Evolutionary conservation across 2,113 vertebrate genomes (phyloP), one percentile per base, ranked within the genome.

Genomic region (Eptesicus fuscus): DNA sequence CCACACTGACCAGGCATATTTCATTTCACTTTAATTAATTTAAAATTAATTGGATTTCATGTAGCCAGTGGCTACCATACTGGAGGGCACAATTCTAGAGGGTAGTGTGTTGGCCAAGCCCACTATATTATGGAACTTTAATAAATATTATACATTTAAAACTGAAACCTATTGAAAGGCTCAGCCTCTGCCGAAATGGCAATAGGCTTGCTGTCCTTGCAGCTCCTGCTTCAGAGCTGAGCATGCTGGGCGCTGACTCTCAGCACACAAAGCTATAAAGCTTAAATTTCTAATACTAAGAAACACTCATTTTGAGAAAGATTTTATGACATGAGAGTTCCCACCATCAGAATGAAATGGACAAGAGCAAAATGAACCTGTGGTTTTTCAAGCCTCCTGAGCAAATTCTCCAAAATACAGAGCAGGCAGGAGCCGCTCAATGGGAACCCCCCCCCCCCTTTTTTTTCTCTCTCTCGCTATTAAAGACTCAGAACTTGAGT

Each of bases 291-390:
- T 70, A 84, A 49, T 69, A 23, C 69, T 77, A 23, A 79, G 49
- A 86, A 25, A 63, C 65, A 67, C 49, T 87, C 37, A 25, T 16
- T 94, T 63, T 42, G 63, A 86, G 79, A 78, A 90, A 70, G 25
- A 35, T 23, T 92, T 91, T 37, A 76, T 82, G 56, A 65, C 23
- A 4, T 25, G 20, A 61, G 37, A 96, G 51, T 77, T 84, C 76
- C 69, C 37, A 42, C 0, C 13, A 88, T 85, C 83, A 95, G 87
- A 74, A 90, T 42, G 90, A 96, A 92, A 90, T 35, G 53, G 49
- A 88, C 91, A 82, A 69, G 9, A 83, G 79, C 49, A 94, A 63
- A 44, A 2, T 0, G 1, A 51, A 69, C 30, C 82, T 90, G n/a
- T 30, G 25, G 12, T 18, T 92, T 94, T 91, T 91, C 80, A 93